These are phyloP conservation scores for Colistium nudipinnis DNA, from an alignment of 2,113 vertebrate genomes.

Conservation along the genomic window DNA sequence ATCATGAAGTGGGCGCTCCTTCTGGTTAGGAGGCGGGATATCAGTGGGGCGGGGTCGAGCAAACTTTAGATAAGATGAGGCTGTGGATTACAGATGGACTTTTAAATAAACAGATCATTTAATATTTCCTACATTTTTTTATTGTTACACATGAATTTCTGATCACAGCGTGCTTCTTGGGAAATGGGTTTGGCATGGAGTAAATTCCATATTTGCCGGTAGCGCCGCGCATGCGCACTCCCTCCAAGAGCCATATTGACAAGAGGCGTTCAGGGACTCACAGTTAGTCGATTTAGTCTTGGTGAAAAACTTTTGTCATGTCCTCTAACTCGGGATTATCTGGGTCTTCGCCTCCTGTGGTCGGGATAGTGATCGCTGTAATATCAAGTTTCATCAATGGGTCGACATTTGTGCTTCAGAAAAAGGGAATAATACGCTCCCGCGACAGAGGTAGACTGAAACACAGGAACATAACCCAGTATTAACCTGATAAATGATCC, in stretches of 20 bases:
- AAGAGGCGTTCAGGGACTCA: not conserved
- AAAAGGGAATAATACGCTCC: slow-evolving; percentile 91
- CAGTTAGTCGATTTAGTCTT: not conserved
- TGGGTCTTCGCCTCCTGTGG: slow-evolving; percentile 32
- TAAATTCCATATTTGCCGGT: too few species aligned
- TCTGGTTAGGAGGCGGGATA: slow-evolving; percentile 56
- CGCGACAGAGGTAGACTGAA: slow-evolving; percentile 84
- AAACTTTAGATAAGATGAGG: slow-evolving; percentile 9
- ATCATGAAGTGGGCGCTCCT: not conserved
- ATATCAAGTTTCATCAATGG: slow-evolving; percentile 94
- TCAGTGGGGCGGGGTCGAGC: slow-evolving; percentile 41
- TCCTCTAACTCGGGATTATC: not conserved
- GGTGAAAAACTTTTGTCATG: not conserved
- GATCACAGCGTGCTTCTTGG: too few species aligned
- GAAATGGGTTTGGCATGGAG: too few species aligned
- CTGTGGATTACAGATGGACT: not conserved
- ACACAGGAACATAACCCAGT: not conserved
- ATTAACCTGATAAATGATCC: too few species aligned
- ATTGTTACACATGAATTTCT: too few species aligned
- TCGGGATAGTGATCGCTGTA: slow-evolving; percentile 87
- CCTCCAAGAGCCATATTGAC: too few species aligned
- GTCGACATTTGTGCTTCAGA: slow-evolving; percentile 94
- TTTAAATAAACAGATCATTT: too few species aligned
- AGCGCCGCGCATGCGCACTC: slow-evolving; percentile 35
- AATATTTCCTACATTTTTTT: not conserved